Evolutionary conservation across 2,797 vertebrate genomes (phyloP).

Genomic region (Decapterus maruadsi): DNA sequence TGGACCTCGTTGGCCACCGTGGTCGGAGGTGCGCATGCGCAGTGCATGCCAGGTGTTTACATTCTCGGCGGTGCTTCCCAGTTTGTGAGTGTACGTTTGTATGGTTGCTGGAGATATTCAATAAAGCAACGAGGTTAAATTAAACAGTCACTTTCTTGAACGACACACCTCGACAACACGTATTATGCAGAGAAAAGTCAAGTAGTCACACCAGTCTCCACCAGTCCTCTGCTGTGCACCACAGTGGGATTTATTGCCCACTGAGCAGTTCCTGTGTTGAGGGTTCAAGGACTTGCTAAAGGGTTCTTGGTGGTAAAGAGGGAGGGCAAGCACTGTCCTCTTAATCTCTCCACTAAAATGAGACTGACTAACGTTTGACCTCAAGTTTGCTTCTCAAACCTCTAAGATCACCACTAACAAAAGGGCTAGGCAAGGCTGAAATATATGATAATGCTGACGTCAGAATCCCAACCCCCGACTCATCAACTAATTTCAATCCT

Average conservation of each 20-base stretch:
- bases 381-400: not conserved
- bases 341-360: not conserved
- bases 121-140: too few relatives aligned
- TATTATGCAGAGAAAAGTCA: constrained; percentile 42
- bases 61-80: too few relatives aligned
- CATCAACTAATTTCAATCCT: not conserved
- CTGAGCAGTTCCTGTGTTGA: constrained; percentile 14
- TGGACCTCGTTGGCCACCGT: too few relatives aligned
- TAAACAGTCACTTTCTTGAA: too few relatives aligned
- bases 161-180: too few relatives aligned
- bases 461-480: not conserved
- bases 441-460: not conserved
- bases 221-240: constrained; percentile 19
- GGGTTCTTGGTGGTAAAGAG: constrained; percentile 17
- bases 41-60: too few relatives aligned
- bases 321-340: not conserved
- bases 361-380: not conserved
- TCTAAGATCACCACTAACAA: not conserved
- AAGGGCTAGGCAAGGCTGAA: not conserved
- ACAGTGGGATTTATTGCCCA: constrained; percentile 18
- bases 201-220: constrained; percentile 20
- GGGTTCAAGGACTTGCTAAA: constrained; percentile 22
- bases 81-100: too few relatives aligned
- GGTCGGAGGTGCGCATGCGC: too few relatives aligned
- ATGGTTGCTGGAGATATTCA: too few relatives aligned